Conservation (phyloP, 1,140 invertebrate species). For the Macrostomum lignano region DNA sequence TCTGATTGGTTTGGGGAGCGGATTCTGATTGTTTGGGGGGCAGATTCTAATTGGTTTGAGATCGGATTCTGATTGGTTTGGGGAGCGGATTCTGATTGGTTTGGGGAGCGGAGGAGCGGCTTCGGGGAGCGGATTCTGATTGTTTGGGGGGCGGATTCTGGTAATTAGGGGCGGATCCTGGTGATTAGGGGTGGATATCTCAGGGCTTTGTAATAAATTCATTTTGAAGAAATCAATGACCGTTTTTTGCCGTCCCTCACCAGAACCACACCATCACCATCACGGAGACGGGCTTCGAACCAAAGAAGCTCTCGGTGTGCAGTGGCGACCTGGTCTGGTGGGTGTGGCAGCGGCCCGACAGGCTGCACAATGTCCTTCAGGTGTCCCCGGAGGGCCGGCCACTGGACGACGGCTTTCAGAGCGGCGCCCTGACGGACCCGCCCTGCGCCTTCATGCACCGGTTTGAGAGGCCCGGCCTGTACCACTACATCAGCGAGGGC, state of each 20-base stretch:
- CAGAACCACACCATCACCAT: constrained; percentile 25
- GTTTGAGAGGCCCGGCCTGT: constrained; percentile 19
- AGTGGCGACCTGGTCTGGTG: constrained; percentile 26
- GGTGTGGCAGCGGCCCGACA: constrained; percentile 24
- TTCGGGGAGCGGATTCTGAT: neutral
- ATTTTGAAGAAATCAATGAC: constrained; percentile 1
- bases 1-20: no score
- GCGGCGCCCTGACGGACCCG: constrained; percentile 17
- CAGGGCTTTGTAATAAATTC: neutral
- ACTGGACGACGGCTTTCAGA: constrained; percentile 19
- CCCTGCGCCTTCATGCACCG: constrained; percentile 23
- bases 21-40: no score
- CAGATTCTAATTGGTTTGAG: no score
- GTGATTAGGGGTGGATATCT: neutral
- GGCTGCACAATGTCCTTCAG: constrained; percentile 24
- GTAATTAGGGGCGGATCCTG: neutral
- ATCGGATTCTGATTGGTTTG: neutral
- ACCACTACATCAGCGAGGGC: no score
- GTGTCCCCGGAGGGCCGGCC: constrained; percentile 18
- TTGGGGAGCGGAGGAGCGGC: neutral
- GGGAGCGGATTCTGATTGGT: neutral
- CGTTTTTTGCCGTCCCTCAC: constrained; percentile 7
- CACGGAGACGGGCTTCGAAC: constrained; percentile 24
- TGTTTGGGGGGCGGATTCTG: neutral
- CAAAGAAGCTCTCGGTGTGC: constrained; percentile 18